Evolutionary conservation across 2,113 vertebrate species (phyloP).

Genomic region (Elephas maximus): DNA sequence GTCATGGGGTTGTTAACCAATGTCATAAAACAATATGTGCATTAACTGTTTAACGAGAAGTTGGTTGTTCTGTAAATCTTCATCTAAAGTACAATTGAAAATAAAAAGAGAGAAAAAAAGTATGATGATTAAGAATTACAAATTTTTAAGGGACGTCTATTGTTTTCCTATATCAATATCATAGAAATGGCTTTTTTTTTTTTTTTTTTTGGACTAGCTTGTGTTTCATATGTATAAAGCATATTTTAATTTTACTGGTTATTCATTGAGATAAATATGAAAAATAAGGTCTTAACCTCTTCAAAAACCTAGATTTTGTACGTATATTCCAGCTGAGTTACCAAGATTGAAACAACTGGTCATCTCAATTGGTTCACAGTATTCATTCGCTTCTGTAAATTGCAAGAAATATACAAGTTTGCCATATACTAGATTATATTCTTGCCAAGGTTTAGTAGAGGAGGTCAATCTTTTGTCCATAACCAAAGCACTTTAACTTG

Average conservation of each 20-base stretch:
- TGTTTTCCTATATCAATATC: not conserved
- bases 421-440: not conserved
- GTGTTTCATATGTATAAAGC: not conserved
- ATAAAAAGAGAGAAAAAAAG: not conserved
- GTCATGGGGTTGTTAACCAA: too few relatives aligned
- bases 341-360: not conserved
- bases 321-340: not conserved
- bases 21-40: too few relatives aligned
- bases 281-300: not conserved
- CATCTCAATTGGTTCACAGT: not conserved
- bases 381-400: slow-evolving; percentile 1
- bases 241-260: not conserved
- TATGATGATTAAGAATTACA: not conserved
- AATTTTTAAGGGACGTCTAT: not conserved
- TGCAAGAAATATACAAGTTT: not conserved
- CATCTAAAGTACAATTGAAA: too few relatives aligned
- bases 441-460: not conserved
- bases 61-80: too few relatives aligned
- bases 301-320: not conserved
- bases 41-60: too few relatives aligned
- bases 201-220: not conserved
- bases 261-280: not conserved
- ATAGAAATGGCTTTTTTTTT: not conserved
- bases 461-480: not conserved
- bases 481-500: not conserved